These are phyloP conservation scores for Remorina albescens DNA, from an alignment of 2,797 vertebrate species.

Conservation along the genomic window DNA sequence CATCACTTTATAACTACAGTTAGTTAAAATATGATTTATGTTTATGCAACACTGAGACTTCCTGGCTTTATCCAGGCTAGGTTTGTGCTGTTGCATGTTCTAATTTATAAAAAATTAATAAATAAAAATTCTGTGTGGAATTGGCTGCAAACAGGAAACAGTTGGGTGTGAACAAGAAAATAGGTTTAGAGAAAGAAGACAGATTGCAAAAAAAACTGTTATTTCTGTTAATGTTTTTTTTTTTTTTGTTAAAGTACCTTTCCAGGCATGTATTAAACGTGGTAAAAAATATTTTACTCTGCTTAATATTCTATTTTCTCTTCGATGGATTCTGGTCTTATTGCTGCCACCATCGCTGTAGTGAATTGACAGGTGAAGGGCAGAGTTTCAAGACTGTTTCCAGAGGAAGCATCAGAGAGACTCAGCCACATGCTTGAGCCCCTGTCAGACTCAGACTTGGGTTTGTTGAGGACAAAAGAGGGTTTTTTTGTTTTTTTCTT, in stretches of 20 bases:
- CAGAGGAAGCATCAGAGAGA: too few relatives aligned
- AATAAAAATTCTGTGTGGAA: not conserved
- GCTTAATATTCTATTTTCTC: too few relatives aligned
- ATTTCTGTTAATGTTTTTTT: not conserved
- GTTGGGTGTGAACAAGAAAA: not conserved
- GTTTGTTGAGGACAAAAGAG: too few relatives aligned
- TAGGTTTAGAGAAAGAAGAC: not conserved
- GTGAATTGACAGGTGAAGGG: too few relatives aligned
- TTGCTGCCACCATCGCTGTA: too few relatives aligned
- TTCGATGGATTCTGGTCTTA: too few relatives aligned
- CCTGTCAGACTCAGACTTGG: too few relatives aligned
- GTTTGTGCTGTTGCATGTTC: not conserved
- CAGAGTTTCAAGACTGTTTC: too few relatives aligned
- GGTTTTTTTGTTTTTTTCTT: too few relatives aligned
- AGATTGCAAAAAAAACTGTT: not conserved
- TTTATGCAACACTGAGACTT: not conserved
- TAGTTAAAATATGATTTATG: conserved; percentile 8
- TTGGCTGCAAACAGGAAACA: not conserved
- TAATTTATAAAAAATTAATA: not conserved
- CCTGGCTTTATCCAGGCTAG: not conserved
- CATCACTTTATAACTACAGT: not conserved
- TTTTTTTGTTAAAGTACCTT: not conserved
- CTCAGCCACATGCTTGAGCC: too few relatives aligned
- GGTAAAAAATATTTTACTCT: too few relatives aligned
- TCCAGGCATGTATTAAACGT: too few relatives aligned